These are phyloP conservation scores for Patella pellucida DNA, from an alignment of 2,888 invertebrate genomes.

Conservation along the genomic window DNA sequence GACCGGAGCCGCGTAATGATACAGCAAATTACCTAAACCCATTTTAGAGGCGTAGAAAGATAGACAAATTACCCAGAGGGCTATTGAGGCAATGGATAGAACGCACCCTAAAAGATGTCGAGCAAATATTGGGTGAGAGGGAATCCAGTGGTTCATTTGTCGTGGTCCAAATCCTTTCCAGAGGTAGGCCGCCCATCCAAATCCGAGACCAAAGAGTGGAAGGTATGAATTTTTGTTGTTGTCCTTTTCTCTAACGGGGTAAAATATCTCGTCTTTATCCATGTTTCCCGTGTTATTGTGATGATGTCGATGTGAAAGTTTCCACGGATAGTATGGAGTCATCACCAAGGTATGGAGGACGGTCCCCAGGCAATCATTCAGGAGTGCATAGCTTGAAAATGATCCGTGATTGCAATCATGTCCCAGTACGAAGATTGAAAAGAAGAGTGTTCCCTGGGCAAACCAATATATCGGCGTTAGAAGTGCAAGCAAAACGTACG, in stretches of 20 bases:
- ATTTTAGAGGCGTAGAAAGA: constrained; percentile 41
- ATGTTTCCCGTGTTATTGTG: constrained; percentile 66
- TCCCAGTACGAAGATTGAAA: constrained; percentile 63
- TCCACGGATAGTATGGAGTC: constrained; percentile 66
- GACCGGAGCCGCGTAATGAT: constrained; percentile 58
- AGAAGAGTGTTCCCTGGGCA: constrained; percentile 63
- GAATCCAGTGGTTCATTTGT: constrained; percentile 36
- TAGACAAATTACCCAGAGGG: constrained; percentile 44
- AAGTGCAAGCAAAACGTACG: constrained; percentile 18
- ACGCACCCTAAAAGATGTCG: constrained; percentile 48
- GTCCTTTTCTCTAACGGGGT: constrained; percentile 53
- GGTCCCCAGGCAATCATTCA: constrained; percentile 62
- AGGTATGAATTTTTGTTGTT: constrained; percentile 30
- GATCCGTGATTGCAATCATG: constrained; percentile 68
- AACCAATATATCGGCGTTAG: constrained; percentile 58
- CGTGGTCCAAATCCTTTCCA: constrained; percentile 61
- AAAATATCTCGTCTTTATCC: constrained; percentile 67
- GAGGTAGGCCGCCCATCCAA: constrained; percentile 65
- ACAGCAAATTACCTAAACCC: constrained; percentile 48
- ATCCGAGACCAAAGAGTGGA: constrained; percentile 47
- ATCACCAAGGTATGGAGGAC: constrained; percentile 58
- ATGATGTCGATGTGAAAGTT: constrained; percentile 62
- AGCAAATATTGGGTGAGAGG: constrained; percentile 44
- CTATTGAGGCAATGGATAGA: constrained; percentile 44
- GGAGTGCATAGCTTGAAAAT: constrained; percentile 53